Evolutionary conservation across 37 sponge, comb jelly and placozoan species (phyloP), one percentile per base, ranked within the genome.

Genomic region (Spongia lamella): DNA sequence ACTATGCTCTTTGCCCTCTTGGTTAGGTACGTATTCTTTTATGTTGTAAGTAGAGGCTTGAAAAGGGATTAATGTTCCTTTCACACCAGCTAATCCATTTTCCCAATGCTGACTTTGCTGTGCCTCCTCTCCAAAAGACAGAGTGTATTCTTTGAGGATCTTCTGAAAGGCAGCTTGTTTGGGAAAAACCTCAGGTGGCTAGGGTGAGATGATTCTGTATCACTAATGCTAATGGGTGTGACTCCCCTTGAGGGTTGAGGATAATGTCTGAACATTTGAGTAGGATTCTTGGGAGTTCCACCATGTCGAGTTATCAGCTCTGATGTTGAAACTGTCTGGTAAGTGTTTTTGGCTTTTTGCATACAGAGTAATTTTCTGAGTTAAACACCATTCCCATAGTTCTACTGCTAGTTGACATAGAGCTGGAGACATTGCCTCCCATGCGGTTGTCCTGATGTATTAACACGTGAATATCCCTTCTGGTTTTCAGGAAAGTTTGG

Each of bases 31-130:
- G 30, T 63, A 76, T 35, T 76, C 77, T 33, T 63, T 50, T 15
- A 76, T 63, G 24, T 67, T 58, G 16, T 30, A 32, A 35, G 57
- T 30, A 82, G 72, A 57, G 32, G 77, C 77, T 63, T 63, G 63
- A 76, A 76, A n/a, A 63, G 32, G 77, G 79, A 78, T 78, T 31
- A 14, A 54, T 66, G 26, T 35, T 22, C 39, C 58, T 38, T 57
- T 36, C 24, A 27, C 68, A 68, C 68, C 79, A 78, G 66, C 77
- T 14, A 49, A 4, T 25, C 77, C 77, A 63, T 27, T 15, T 4
- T 27, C 35, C 65, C 36, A 3, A 63, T 20, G 35, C 65, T 7
- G 65, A 63, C 36, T 5, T 31, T 31, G 11, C 27, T 26, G 65
- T 63, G 7, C 65, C 65, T 63, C 7, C 27, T 16, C 65, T 63